Evolutionary conservation across 1,140 invertebrate species (phyloP), one percentile per base, ranked within the genome.

Genomic region (Dendroctonus valens): DNA sequence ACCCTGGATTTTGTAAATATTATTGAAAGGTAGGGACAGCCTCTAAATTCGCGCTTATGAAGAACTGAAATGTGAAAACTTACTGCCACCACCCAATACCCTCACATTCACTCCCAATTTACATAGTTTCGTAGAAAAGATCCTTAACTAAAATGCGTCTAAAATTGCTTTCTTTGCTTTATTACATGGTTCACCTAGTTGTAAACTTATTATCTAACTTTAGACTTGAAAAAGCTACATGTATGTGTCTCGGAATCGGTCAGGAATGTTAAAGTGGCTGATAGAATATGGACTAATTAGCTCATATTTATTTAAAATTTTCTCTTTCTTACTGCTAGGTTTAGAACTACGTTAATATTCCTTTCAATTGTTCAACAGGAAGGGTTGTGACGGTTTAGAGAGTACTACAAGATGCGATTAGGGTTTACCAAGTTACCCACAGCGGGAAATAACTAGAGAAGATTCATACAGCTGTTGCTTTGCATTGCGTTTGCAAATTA

Each of bases 131-230:
- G 49, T 55, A 55, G 9, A 55, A 55, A 39, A 38, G 6, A 11
- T 55, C 14, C 15, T 55, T 40, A 55, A 55, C 11, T 40, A 55
- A 55, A 55, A 55, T 55, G 53, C 26, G 8, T 55, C 53, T 55
- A 55, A 41, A 55, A 55, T 55, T 55, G 53, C 53, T 55, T 55
- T 55, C 15, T 11, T 51, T 40, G 11, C 53, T n/a, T 55, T 39
- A 39, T 55, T 39, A 55, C 6, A n/a, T 55, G 7, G 11, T 40
- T 39, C 11, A n/a, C n/a, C 39, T 55, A 41, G 15, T 55, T 41
- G 38, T 38, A 15, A 55, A 6, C 9, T 38, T 40, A 7, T 39
- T 39, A 11, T 55, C 39, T 39, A 55, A 55, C 37, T 38, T 40
- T 39, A 55, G 8, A 52, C 37, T 52, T 52, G 50, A 55, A 55